Base-by-base conservation (phyloP, 1,140 invertebrate species). In the Drosophila chauvacae region DNA sequence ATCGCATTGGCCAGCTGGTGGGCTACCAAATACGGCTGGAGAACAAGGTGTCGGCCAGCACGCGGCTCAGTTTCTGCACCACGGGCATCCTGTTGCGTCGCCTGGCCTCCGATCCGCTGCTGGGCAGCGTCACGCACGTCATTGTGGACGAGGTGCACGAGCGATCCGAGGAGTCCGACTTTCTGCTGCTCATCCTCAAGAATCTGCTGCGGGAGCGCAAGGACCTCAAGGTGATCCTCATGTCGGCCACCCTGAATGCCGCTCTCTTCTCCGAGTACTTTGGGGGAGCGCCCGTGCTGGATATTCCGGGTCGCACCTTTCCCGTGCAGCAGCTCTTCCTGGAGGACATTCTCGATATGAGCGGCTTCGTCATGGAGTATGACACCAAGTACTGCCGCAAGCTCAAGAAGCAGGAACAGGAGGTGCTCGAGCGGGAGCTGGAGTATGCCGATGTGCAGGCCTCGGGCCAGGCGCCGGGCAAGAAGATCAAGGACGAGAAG, bases 131-230 rank as follows among this genome's bases (percentile, higher is more conserved):
- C 2, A 95, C 96, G 0, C 97, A 97, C 85, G 93, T 97, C 26
- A 94, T 97, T 70, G 95, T 98, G 11, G 98, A 99, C 92, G 98
- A 99, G 93, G 96, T 98, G 4, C 98, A 99, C 91, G 98, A 99
- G 92, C 94, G 98, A 68, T 96, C 95, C 44, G 96, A 97, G 90
- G 97, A 98, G 91, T 97, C 97, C 77, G 97, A 98, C 92, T 97
- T 98, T 82, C 92, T 98, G 7, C 85, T 98, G 39, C 94, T 97
- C 39, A 95, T 98, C 50, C 90, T 98, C n/a, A 96, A 95, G 92
- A 94, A 96, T 76, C 93, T 97, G 35, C 88, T 97, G 44, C 92
- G 92, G 20, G 92, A 95, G 18, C 94, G 97, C 48, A 94, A 94
- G 55, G 95, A 97, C 90, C 91, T 98, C 10, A 97, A 96, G 90